Conservation (phyloP, 1,140 invertebrate genomes). For the Drosophila ananassae region DNA sequence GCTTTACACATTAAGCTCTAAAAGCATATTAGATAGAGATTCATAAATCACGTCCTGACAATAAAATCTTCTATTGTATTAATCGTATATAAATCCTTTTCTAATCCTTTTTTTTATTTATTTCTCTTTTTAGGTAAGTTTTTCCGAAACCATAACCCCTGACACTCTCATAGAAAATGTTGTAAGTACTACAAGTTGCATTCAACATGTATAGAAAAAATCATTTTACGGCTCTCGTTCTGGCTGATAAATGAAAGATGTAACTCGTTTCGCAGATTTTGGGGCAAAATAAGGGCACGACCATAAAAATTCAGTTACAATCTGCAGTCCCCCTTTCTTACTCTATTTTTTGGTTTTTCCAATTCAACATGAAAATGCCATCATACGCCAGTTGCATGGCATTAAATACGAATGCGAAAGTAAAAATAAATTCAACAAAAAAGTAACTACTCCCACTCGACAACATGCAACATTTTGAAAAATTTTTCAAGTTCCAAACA, state of each 20-base stretch:
- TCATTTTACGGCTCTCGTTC: constrained; percentile 17
- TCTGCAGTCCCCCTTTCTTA: constrained; percentile 10
- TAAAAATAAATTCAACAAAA: constrained; percentile 37
- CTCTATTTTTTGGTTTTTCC: constrained; percentile 19
- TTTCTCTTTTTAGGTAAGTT: constrained; percentile 69
- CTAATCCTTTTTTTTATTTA: constrained; percentile 14
- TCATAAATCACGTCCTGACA: neutral
- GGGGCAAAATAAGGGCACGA: constrained; percentile 8
- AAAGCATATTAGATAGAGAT: neutral
- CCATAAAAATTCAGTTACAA: constrained; percentile 40
- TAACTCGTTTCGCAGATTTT: constrained; percentile 58
- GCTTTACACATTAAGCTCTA: neutral
- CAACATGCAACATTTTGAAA: constrained; percentile 49
- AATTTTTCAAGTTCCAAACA: constrained; percentile 60
- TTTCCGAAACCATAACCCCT: neutral
- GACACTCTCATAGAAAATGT: constrained; percentile 31
- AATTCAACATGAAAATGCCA: constrained; percentile 71
- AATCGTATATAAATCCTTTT: neutral
- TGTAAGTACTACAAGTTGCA: constrained; percentile 62
- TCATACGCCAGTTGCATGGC: constrained; percentile 57
- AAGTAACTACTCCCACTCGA: constrained; percentile 17
- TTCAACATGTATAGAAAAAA: neutral
- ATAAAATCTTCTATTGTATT: neutral
- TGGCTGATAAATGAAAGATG: constrained; percentile 61
- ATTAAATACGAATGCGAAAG: constrained; percentile 52